Percentiles rank a stretch among this genome's conserved stretches.
Evolutionary conservation across 2,113 vertebrate genomes (phyloP).

Genomic region (Erythrolamprus reginae): DNA sequence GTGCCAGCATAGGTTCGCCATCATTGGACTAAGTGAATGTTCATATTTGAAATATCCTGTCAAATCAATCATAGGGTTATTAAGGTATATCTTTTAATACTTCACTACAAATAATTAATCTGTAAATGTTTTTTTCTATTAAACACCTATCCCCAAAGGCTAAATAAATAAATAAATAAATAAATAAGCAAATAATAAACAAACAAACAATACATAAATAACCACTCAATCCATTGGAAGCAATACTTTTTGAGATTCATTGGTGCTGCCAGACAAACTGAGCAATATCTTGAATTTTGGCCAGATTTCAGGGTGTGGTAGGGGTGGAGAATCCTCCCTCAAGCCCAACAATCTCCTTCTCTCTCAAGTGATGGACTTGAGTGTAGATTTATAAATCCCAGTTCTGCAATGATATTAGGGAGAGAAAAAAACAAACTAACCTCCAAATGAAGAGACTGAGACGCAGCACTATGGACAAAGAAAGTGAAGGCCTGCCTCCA

Average conservation of each 20-base stretch:
- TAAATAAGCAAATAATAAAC: neutral
- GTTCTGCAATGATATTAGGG: neutral
- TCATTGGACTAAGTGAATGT: neutral
- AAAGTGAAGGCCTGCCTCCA: conserved; percentile 93
- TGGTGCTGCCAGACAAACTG: neutral
- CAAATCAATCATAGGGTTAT: neutral
- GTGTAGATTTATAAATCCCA: neutral
- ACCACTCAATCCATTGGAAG: neutral
- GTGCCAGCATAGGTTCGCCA: too few species aligned
- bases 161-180: neutral
- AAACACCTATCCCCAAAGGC: neutral
- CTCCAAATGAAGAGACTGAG: conserved; percentile 81
- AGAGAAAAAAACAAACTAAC: conserved; percentile 58
- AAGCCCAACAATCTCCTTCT: neutral
- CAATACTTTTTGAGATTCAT: neutral
- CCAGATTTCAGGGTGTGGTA: accelerated
- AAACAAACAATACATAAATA: neutral
- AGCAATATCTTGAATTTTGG: neutral
- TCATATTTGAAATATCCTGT: neutral
- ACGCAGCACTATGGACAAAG: conserved; percentile 77
- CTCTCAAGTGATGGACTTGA: neutral
- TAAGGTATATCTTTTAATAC: neutral
- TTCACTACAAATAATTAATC: neutral
- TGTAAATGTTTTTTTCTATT: neutral
- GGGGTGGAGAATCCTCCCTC: neutral